Conservation (phyloP, 2,113 vertebrate species). For the Amblyornis subalaris region DNA sequence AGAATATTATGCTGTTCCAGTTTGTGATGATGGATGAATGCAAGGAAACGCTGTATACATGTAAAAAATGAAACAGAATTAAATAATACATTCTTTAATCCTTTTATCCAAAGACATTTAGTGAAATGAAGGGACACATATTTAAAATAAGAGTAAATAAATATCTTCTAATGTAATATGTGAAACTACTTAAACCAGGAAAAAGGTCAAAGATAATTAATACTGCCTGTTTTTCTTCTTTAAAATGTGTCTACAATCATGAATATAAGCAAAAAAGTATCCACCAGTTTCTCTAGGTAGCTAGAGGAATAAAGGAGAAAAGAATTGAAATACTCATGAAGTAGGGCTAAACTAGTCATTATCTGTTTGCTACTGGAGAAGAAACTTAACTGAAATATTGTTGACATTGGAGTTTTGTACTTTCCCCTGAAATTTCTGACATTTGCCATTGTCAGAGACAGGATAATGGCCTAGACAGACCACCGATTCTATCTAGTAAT, state of each 20-base stretch:
- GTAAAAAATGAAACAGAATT: not conserved
- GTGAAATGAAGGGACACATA: not conserved
- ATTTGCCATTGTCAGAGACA: not conserved
- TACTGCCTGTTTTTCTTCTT: not conserved
- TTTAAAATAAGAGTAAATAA: not conserved
- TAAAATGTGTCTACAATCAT: not conserved
- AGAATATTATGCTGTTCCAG: not conserved
- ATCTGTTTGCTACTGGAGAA: not conserved
- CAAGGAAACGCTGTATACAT: not conserved
- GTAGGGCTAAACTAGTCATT: not conserved
- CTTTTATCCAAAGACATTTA: not conserved
- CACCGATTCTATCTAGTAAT: not conserved
- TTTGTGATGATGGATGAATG: not conserved
- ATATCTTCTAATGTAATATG: not conserved
- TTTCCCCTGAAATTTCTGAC: not conserved
- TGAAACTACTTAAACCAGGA: not conserved
- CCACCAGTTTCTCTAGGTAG: not conserved
- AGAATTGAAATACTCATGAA: not conserved
- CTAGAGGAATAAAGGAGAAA: not conserved
- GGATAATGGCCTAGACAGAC: not conserved
- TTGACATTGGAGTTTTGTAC: not conserved
- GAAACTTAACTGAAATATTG: not conserved
- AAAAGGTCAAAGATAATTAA: not conserved
- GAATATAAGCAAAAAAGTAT: not conserved
- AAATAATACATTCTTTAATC: not conserved